Evolutionary conservation across 2,797 vertebrate species (phyloP).

Genomic region (Tarsius wallacei): DNA sequence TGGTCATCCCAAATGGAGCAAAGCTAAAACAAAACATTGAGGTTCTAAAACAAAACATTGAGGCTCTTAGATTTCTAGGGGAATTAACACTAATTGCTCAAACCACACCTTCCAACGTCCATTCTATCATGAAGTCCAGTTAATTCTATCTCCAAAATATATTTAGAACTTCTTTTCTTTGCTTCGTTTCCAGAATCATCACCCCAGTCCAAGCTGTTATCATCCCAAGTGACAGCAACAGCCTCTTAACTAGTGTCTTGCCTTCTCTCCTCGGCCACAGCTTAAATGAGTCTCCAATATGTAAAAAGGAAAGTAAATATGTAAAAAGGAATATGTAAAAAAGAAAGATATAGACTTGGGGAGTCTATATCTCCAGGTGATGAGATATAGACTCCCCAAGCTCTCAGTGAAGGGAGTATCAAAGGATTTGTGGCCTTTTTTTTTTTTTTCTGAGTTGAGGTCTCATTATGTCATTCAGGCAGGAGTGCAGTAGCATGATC

Average conservation of each 20-base stretch:
- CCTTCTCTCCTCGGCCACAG: not conserved
- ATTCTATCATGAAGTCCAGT: slow-evolving; percentile 8
- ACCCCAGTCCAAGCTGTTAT: not conserved
- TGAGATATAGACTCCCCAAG: not conserved
- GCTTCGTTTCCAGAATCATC: not conserved
- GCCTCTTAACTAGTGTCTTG: not conserved
- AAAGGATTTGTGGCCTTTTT: not conserved
- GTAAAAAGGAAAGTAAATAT: slow-evolving; percentile 58
- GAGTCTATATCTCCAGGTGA: too few species aligned
- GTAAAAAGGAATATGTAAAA: too few species aligned
- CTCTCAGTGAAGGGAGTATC: not conserved
- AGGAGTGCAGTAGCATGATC: too few species aligned
- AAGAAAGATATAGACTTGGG: too few species aligned
- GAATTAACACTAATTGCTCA: slow-evolving; percentile 17
- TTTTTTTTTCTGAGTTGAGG: not conserved
- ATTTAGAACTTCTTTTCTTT: slow-evolving; percentile 9
- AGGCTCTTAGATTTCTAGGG: not conserved
- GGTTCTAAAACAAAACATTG: slow-evolving; percentile 29
- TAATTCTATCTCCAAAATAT: slow-evolving; percentile 15
- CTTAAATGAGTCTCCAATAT: slow-evolving; percentile 41
- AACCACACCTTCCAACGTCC: not conserved
- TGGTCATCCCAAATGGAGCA: not conserved
- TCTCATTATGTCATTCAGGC: too few species aligned
- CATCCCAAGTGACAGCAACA: not conserved
- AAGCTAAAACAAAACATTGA: not conserved